Evolutionary conservation across 2,797 vertebrate genomes (phyloP), one percentile per base, ranked within the genome.

Genomic region (Trachops cirrhosus): DNA sequence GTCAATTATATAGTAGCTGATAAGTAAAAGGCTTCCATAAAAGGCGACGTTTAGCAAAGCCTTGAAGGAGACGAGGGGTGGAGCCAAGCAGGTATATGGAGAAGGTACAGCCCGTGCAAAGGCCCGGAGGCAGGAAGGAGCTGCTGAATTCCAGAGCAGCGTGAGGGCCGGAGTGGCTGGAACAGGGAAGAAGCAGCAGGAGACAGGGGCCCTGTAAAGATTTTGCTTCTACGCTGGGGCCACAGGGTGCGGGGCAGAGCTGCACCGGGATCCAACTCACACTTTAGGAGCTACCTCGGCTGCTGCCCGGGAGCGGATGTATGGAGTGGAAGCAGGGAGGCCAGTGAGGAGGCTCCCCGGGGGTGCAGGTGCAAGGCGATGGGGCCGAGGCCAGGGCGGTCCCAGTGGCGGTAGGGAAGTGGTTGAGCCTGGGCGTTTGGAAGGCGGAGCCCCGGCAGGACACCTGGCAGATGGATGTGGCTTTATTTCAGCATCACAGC

Each of bases 81-180:
- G 26, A 86, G 73, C 59, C 37, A 18, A 34, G n/a, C 29, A 48
- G 52, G 5, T 15, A 0, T 2, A 9, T 0, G 11, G 22, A 46
- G 21, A 19, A 39, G 74, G 73, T 1, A 5, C 15, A 10, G 54
- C 29, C 67, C 2, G 14, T 89, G 87, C 90, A 67, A 86, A 95
- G 73, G 86, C 41, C 67, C 89, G 80, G 94, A 0, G 84, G 93
- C 82, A 46, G 39, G 64, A 93, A 67, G 34, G 34, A n/a, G 21
- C 29, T 12, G 32, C 34, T 50, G 2, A 0, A 2, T 9, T 73
- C 29, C 70, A 52, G 48, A 68, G 10, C 1, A 73, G 19, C 21
- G 2, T n/a, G 8, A 52, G 52, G 21, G 22, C 52, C 29, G 0
- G 9, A 26, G 44, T 1, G 41, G 18, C 62, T 10, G 8, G 26